These are phyloP conservation scores for Xyrichtys novacula DNA, from an alignment of 2,797 vertebrate genomes.

Conservation along the genomic window DNA sequence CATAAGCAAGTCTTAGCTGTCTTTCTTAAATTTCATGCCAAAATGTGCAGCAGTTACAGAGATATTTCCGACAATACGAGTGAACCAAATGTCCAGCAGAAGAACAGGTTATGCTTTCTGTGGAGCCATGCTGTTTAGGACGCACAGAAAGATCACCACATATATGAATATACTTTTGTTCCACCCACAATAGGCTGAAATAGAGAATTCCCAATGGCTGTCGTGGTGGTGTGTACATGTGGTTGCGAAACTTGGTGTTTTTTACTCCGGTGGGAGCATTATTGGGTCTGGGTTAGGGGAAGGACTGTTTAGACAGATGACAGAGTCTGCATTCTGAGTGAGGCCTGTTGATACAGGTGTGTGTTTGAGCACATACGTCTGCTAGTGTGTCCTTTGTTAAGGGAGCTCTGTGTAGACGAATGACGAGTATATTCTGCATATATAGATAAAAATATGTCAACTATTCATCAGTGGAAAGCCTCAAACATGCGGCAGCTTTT, in stretches of 20 bases:
- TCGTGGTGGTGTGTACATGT: constrained; percentile 3
- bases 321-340: constrained; percentile 61
- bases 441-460: neutral
- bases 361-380: constrained; percentile 52
- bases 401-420: constrained; percentile 13
- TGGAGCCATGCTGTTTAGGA: neutral
- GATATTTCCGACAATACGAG: too few relatives aligned
- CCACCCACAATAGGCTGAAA: neutral
- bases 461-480: neutral
- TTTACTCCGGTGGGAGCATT: constrained; percentile 50
- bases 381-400: constrained; percentile 33
- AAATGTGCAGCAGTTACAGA: neutral
- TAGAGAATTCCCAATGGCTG: constrained; percentile 26
- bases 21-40: neutral
- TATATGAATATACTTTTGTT: neutral
- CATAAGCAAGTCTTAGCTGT: too few relatives aligned
- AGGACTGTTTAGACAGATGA: constrained; percentile 82
- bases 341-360: constrained; percentile 82
- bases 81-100: too few relatives aligned
- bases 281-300: constrained; percentile 65
- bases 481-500: neutral
- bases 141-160: neutral
- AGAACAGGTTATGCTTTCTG: too few relatives aligned
- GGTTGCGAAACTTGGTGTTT: constrained; percentile 73
- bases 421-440: constrained; percentile 3